These are phyloP conservation scores for Ptyas mucosa DNA, from an alignment of 2,113 vertebrate genomes.

Conservation along the genomic window DNA sequence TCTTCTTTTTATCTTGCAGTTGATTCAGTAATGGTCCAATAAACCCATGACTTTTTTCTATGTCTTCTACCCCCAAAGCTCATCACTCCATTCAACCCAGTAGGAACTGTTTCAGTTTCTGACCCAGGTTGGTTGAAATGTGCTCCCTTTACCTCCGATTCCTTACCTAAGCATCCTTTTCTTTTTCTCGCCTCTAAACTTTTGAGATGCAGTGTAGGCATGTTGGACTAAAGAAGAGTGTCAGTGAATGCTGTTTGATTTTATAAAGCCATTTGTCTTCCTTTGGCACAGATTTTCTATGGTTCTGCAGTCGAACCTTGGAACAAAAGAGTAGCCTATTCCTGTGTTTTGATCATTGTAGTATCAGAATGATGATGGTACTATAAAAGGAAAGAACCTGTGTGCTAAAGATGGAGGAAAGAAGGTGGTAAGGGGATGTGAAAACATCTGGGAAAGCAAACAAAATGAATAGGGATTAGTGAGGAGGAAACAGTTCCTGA, in stretches of 20 bases:
- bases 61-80: neutral
- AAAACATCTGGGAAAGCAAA: neutral
- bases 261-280: neutral
- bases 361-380: neutral
- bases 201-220: neutral
- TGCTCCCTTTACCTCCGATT: neutral
- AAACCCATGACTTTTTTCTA: neutral
- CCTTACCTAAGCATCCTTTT: neutral
- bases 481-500: neutral
- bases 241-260: neutral
- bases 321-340: neutral
- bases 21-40: neutral
- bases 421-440: neutral
- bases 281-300: neutral
- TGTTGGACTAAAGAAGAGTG: neutral
- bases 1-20: neutral
- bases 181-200: neutral
- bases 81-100: neutral
- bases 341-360: neutral
- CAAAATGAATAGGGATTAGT: neutral
- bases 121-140: neutral
- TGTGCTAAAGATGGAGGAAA: neutral
- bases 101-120: neutral
- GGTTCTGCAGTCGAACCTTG: neutral
- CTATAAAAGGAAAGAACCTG: neutral